These are phyloP conservation scores for Probosciger aterrimus DNA, from an alignment of 2,113 vertebrate genomes.

Conservation along the genomic window DNA sequence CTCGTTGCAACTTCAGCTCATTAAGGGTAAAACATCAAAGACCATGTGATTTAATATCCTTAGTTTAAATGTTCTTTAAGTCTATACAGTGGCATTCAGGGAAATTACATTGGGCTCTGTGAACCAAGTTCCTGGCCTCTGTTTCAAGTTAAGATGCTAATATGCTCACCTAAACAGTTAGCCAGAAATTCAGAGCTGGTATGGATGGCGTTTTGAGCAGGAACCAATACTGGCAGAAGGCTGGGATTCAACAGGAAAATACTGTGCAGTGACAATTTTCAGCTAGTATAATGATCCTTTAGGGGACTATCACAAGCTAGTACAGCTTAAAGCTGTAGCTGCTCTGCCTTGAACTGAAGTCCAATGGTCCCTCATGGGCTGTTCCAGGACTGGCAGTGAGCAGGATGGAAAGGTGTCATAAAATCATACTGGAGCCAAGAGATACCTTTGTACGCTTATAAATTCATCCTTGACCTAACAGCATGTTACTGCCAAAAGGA, in stretches of 20 bases:
- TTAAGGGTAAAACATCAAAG: constrained; percentile 7
- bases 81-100: not conserved
- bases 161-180: not conserved
- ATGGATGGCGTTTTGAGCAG: not conserved
- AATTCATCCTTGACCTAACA: not conserved
- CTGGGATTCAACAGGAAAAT: not conserved
- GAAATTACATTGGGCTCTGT: not conserved
- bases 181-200: not conserved
- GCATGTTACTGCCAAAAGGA: not conserved
- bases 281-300: not conserved
- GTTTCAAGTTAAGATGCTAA: not conserved
- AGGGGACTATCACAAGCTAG: not conserved
- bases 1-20: not conserved
- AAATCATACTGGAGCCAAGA: not conserved
- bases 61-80: not conserved
- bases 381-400: not conserved
- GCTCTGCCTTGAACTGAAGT: not conserved
- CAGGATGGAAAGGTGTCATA: not conserved
- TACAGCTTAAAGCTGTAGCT: not conserved
- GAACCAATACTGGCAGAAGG: not conserved
- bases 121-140: not conserved
- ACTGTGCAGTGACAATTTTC: not conserved
- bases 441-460: not conserved
- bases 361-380: not conserved
- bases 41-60: not conserved